These are phyloP conservation scores for Ophion ellenae DNA, from an alignment of 2,888 invertebrate species.

Conservation along the genomic window DNA sequence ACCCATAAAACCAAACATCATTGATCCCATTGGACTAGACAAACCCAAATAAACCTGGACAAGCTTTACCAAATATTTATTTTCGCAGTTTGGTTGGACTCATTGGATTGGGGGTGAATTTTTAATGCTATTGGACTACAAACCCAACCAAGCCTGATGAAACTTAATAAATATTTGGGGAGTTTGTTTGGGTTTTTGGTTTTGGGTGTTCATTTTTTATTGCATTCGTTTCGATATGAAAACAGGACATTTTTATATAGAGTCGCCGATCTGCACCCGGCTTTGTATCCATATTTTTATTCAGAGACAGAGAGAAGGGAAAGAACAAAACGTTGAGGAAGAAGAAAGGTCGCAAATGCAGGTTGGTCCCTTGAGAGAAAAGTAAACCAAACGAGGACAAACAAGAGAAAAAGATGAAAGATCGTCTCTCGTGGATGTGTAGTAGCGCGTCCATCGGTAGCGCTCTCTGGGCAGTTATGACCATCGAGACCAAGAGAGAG, in stretches of 20 bases:
- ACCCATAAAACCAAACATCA: too few relatives aligned
- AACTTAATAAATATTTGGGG: too few relatives aligned
- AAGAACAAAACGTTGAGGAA: constrained; percentile 68
- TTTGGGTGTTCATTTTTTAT: not conserved
- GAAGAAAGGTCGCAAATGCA: constrained; percentile 59
- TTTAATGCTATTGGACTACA: not conserved
- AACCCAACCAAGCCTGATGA: too few relatives aligned
- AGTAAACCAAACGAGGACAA: constrained; percentile 59
- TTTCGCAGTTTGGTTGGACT: not conserved
- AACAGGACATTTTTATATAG: not conserved
- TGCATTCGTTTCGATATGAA: not conserved
- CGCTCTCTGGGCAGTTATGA: constrained; percentile 47
- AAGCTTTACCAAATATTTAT: too few relatives aligned
- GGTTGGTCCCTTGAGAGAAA: constrained; percentile 64
- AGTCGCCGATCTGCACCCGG: constrained; percentile 16
- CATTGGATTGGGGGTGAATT: not conserved
- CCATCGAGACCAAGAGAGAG: constrained; percentile 49
- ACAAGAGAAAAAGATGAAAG: constrained; percentile 38
- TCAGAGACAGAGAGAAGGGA: constrained; percentile 50
- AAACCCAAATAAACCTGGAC: too few relatives aligned
- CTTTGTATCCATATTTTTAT: constrained; percentile 17
- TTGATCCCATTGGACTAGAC: too few relatives aligned
- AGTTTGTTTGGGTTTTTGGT: too few relatives aligned
- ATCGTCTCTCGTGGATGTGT: constrained; percentile 29
- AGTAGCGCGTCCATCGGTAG: constrained; percentile 57